phyloP scores from a whole-genome alignment of 2,797 vertebrate species.

The Pseudochirops cupreus region DNA sequence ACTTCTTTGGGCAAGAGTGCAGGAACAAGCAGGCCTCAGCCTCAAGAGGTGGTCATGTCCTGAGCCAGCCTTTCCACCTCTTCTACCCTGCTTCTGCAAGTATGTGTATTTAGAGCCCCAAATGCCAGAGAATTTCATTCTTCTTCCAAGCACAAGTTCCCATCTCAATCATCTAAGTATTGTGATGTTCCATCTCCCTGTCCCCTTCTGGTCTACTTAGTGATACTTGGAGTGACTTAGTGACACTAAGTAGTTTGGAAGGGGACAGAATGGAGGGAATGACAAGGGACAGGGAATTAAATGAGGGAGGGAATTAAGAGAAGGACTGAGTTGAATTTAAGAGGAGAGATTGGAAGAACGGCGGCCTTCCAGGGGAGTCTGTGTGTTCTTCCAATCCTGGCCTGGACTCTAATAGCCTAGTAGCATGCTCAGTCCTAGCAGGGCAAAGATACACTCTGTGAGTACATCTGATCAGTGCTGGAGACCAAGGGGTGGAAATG shows the following conservation, averaged over 20 bases:
- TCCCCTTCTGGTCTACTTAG: not conserved
- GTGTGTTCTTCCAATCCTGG: not conserved
- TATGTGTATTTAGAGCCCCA: not conserved
- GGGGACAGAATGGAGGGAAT: not conserved
- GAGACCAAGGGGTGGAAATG: not conserved
- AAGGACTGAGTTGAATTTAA: not conserved
- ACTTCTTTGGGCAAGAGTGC: not conserved
- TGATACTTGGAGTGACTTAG: no score
- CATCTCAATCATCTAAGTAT: not conserved
- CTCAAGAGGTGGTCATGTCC: not conserved
- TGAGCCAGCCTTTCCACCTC: not conserved
- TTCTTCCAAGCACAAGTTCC: not conserved
- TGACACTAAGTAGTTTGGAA: no score
- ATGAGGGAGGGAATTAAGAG: not conserved
- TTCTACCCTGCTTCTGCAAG: not conserved
- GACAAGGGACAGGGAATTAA: not conserved
- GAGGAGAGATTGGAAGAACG: not conserved
- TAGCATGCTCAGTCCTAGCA: not conserved
- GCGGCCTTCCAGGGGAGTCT: not conserved
- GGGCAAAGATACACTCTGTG: not conserved
- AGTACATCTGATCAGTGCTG: not conserved
- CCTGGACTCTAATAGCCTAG: not conserved
- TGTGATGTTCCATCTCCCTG: not conserved
- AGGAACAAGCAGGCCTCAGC: not conserved
- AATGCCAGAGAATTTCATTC: not conserved